Evolutionary conservation across 2,888 invertebrate species (phyloP), one percentile per base, ranked within the genome.

Genomic region (Habrosyne pyritoides): DNA sequence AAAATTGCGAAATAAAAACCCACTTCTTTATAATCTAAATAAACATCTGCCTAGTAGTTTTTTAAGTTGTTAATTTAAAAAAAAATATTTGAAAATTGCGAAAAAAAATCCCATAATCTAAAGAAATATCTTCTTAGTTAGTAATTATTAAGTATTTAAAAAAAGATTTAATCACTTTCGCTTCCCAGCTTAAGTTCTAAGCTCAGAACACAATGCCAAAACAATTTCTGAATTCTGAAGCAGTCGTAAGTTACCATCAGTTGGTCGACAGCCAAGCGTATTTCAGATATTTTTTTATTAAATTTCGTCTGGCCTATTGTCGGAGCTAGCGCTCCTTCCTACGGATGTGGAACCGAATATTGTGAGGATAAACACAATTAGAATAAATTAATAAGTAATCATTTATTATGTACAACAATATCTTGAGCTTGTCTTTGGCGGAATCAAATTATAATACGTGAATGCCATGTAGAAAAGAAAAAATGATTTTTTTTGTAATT

Each of bases 261-360:
- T 49, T 49, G 48, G 48, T 49, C 48, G 14, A 26, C 24, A 26
- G 48, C 48, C 48, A 49, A 49, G 24, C 18, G 14, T 14, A 49
- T 24, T 49, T 14, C 14, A 8, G n/a, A 14, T 33, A 6, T 14
- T 49, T 49, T 21, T 49, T 49, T 49, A 49, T 49, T 14, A 49
- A 49, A 22, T 49, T 26, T 18, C 2, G 26, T 49, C 48, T 22
- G n/a, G 48, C 26, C 24, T 42, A 42, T 42, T 42, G 18, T 42
- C 18, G 6, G n/a, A 18, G 18, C 26, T 14, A n/a, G 10, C 22
- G 33, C 33, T 33, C 4, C n/a, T 33, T 7, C 10, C 48, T 1
- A 26, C 24, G 48, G 48, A 26, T 26, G 26, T 49, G 14, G 26
- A 49, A 49, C 26, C 14, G n/a, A 26, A 49, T 22, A n/a, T 48